Conservation (phyloP, 2,797 vertebrate species). For the Myripristis murdjan region DNA sequence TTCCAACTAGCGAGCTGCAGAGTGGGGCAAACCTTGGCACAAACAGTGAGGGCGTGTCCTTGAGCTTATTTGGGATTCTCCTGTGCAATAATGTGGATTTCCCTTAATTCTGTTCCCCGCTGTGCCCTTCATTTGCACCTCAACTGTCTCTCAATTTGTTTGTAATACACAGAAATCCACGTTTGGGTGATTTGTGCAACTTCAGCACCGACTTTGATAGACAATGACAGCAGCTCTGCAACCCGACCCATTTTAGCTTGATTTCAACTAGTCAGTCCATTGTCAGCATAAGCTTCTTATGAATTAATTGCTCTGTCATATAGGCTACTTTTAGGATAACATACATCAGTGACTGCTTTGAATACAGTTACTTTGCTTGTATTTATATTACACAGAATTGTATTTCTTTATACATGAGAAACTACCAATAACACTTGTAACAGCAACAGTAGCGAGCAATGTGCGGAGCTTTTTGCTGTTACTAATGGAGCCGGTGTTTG, state of each 20-base stretch:
- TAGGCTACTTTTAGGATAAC: constrained; percentile 24
- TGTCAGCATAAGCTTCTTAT: constrained; percentile 55
- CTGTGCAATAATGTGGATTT: constrained; percentile 66
- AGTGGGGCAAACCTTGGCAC: constrained; percentile 51
- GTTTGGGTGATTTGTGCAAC: constrained; percentile 67
- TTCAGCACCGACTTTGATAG: constrained; percentile 20
- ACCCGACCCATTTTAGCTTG: constrained; percentile 64
- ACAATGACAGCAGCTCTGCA: constrained; percentile 20
- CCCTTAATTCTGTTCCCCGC: constrained; percentile 52
- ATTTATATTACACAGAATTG: neutral
- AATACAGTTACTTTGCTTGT: neutral
- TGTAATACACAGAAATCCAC: constrained; percentile 63
- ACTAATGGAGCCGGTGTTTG: constrained; percentile 19
- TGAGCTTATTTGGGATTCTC: constrained; percentile 73
- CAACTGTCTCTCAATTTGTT: constrained; percentile 46
- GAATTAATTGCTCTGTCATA: constrained; percentile 28
- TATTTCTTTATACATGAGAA: constrained; percentile 10
- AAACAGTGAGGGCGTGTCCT: constrained; percentile 57
- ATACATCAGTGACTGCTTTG: neutral
- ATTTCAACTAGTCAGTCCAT: constrained; percentile 67
- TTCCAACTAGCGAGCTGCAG: constrained; percentile 51
- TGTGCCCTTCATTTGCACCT: constrained; percentile 39
- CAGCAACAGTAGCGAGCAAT: neutral
- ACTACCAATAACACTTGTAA: neutral
- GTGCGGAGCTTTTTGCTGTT: neutral